Conservation (phyloP, 2,113 vertebrate species). For the Catharus minimus region DNA sequence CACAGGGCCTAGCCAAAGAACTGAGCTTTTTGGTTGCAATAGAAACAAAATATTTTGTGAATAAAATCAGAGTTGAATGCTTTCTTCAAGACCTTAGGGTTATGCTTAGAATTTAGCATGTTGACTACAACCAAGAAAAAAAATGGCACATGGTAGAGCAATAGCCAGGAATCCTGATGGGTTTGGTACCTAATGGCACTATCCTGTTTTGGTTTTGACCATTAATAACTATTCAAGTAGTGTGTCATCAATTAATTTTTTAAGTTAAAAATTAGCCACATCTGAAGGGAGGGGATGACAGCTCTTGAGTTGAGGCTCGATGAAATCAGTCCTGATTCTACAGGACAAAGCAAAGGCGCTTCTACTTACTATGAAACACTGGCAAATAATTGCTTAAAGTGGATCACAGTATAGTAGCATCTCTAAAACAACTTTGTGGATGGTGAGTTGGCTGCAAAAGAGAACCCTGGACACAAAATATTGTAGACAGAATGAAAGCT, state of each 20-base stretch:
- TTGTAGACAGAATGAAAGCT: neutral
- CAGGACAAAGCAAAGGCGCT: neutral
- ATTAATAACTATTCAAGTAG: neutral
- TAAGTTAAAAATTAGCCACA: neutral
- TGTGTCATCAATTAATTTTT: rapidly evolving
- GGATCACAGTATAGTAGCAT: neutral
- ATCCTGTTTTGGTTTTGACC: neutral
- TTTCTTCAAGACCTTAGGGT: neutral
- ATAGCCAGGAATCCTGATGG: neutral
- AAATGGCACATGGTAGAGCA: neutral
- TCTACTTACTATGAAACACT: neutral
- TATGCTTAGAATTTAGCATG: neutral
- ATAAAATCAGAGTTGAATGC: neutral
- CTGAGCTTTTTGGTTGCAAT: neutral
- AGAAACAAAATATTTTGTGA: neutral
- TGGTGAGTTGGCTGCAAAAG: neutral
- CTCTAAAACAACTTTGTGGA: conserved; percentile 11
- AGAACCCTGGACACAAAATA: neutral
- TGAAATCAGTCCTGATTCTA: neutral
- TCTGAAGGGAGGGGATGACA: neutral
- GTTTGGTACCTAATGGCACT: neutral
- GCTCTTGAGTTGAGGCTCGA: neutral
- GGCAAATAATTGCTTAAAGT: neutral
- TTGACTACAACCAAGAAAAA: neutral
- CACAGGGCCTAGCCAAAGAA: neutral